Evolutionary conservation across 2,113 vertebrate species (phyloP), one percentile per base, ranked within the genome.

Genomic region (Passer montanus): DNA sequence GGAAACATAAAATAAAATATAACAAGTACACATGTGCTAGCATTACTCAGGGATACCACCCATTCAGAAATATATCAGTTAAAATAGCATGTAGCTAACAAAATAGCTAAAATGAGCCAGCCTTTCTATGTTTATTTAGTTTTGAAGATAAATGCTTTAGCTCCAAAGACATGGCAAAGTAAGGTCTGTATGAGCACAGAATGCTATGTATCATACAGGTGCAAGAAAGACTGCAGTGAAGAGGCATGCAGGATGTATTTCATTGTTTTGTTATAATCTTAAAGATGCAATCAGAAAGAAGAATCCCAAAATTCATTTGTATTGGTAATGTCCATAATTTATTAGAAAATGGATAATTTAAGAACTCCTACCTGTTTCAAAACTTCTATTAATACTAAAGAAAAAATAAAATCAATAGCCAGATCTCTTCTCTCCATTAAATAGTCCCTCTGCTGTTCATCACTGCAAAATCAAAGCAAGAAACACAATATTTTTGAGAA

Each of bases 371-470:
- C 99, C 99, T 99, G 99, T 96, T 99, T 99, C 96, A 99, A 98
- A 97, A 99, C 99, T 97, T 99, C 99, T 97, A 99, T 99, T 95
- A 99, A 98, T 64, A 99, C 99, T 87, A 99, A 98, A 93, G 99
- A 99, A 97, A 99, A 99, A 96, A 99, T 99, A 97, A 99, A 99
- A 97, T 99, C 99, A 97, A 99, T 99, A n/a, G 99, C 99, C 88
- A 99, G 98, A 98, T 99, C 99, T 93, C 99, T 98, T 96, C 99
- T 98, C 97, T 99, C 99, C 98, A 99, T 97, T 96, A 99, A 98
- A 97, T 99, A 99, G 97, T 99, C 99, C 96, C 99, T 99, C 88
- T 99, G 99, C 66, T 99, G 99, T 94, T 99, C 99, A 96, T 99
- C 99, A 93, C 99, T 99, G 97, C 93, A 96, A 97, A 98, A 97